Evolutionary conservation across 92 coral and sea anemone species (phyloP).

Genomic region (Bergia sp.): DNA sequence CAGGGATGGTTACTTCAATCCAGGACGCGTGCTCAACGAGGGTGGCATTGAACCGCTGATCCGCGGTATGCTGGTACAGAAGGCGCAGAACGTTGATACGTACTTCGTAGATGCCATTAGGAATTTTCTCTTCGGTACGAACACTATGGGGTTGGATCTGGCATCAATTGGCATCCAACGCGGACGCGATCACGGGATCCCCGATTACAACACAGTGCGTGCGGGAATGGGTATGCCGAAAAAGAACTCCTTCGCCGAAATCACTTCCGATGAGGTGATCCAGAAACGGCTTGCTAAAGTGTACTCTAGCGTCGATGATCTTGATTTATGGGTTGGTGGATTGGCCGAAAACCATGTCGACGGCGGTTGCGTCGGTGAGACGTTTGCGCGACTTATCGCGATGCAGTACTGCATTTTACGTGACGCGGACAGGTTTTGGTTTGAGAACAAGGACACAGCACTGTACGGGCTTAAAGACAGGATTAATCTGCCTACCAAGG

Average conservation of each 20-base stretch:
- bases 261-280: conserved; percentile 72
- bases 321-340: conserved; percentile 97
- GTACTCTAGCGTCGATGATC: conserved; percentile 76
- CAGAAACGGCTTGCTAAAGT: conserved; percentile 71
- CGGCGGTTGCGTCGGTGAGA: conserved; percentile 97
- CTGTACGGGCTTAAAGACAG: conserved; percentile 82
- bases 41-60: conserved; percentile 97
- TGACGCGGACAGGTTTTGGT: conserved; percentile 98
- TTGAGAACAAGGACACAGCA: conserved; percentile 81
- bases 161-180: conserved; percentile 92
- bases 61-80: conserved; percentile 93
- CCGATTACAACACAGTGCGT: conserved; percentile 95
- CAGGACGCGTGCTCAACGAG: conserved; percentile 95
- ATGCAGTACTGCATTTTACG: conserved; percentile 86
- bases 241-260: conserved; percentile 72
- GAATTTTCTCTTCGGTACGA: conserved; percentile 96
- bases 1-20: conserved; percentile 97
- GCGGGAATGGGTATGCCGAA: conserved; percentile 77
- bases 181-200: conserved; percentile 95
- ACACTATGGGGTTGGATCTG: conserved; percentile 94
- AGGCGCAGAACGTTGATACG: conserved; percentile 89
- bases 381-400: conserved; percentile 93
- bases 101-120: conserved; percentile 86
- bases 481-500: conserved; percentile 71
- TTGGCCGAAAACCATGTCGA: conserved; percentile 91